A percentile compares a stretch with the other conserved stretches of the same genome.
These are phyloP conservation scores for Corythaeola cristata DNA, from an alignment of 2,113 vertebrate genomes.

Conservation along the genomic window DNA sequence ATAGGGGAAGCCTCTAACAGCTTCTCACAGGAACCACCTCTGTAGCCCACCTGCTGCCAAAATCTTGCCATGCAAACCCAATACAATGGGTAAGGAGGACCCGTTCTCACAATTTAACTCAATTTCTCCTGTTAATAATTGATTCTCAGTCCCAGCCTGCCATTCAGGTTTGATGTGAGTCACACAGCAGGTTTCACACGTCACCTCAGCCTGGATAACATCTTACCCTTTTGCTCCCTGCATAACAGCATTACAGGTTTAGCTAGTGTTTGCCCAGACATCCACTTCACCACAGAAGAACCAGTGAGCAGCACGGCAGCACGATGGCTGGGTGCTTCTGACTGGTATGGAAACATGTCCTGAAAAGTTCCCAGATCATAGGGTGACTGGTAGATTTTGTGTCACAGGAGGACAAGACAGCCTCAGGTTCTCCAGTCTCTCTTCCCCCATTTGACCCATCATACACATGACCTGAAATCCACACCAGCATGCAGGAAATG, in stretches of 20 bases:
- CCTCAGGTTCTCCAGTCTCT: not conserved
- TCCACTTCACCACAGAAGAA: not conserved
- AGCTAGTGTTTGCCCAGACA: not conserved
- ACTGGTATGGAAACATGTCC: not conserved
- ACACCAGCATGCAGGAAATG: not conserved
- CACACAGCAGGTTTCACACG: not conserved
- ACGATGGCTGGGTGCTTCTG: accelerated
- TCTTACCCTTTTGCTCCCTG: not conserved
- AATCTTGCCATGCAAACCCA: not conserved
- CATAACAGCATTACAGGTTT: not conserved
- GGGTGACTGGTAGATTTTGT: not conserved
- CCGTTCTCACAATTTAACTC: not conserved
- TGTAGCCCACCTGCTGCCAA: not conserved
- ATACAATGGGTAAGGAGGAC: not conserved
- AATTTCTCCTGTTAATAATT: not conserved
- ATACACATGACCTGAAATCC: too few relatives aligned
- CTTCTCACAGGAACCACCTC: too few relatives aligned
- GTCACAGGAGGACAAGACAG: accelerated
- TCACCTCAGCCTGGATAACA: not conserved
- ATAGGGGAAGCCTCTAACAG: too few relatives aligned
- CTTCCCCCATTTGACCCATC: not conserved
- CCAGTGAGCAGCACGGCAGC: not conserved
- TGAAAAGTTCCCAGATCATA: not conserved
- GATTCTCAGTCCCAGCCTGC: not conserved
- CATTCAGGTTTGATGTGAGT: not conserved